Evolutionary conservation across 2,797 vertebrate genomes (phyloP).

Genomic region (Pseudochromis fuscus): DNA sequence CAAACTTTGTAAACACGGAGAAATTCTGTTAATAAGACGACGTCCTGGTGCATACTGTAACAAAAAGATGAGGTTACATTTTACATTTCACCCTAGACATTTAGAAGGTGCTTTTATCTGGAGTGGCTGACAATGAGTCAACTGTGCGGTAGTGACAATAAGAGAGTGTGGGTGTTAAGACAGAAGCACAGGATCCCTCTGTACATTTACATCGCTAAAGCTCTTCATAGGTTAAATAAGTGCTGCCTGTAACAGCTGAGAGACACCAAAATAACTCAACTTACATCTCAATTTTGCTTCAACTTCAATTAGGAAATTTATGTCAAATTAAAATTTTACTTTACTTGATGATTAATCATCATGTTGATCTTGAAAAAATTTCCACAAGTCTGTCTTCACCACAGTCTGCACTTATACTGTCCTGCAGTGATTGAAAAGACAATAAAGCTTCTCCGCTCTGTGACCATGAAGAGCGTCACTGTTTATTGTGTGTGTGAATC

Average conservation of each 20-base stretch:
- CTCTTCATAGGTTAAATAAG: slow-evolving; percentile 54
- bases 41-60: slow-evolving; percentile 17
- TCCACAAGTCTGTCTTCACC: neutral
- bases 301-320: neutral
- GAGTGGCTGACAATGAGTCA: slow-evolving; percentile 67
- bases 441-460: too few species aligned
- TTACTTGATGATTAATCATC: too few species aligned
- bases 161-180: slow-evolving; percentile 67
- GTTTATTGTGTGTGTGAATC: neutral
- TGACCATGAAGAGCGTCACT: neutral
- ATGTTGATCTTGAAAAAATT: slow-evolving; percentile 12
- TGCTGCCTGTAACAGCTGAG: slow-evolving; percentile 23
- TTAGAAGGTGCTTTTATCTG: slow-evolving; percentile 40
- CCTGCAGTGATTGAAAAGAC: too few species aligned
- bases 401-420: too few species aligned
- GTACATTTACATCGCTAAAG: slow-evolving; percentile 48
- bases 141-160: slow-evolving; percentile 60
- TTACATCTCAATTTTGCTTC: slow-evolving; percentile 19
- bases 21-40: slow-evolving; percentile 17
- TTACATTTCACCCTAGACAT: slow-evolving; percentile 26
- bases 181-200: slow-evolving; percentile 55
- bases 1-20: slow-evolving; percentile 9
- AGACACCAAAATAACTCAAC: slow-evolving; percentile 9
- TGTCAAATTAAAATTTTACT: slow-evolving; percentile 1
- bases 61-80: slow-evolving; percentile 31